Evolutionary conservation across 1,140 invertebrate genomes (phyloP).

Genomic region (Brachionus calyciflorus): DNA sequence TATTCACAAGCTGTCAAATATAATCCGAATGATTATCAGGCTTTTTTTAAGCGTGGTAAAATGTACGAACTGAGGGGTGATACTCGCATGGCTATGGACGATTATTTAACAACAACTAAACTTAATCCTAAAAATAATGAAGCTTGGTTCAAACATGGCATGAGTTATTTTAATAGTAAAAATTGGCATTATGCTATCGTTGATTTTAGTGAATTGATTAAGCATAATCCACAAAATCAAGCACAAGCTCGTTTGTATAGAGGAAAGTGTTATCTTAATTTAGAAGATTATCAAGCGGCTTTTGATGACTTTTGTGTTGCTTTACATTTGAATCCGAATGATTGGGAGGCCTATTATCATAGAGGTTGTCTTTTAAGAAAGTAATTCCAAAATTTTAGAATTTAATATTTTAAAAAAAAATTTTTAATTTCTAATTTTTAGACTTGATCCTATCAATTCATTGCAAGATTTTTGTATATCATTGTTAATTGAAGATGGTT

Average conservation of each 20-base stretch:
- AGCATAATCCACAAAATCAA: conserved; percentile 54
- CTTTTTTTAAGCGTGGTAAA: conserved; percentile 56
- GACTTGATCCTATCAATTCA: conserved; percentile 55
- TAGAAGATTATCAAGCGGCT: conserved; percentile 54
- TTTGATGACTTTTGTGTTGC: conserved; percentile 55
- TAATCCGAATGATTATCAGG: conserved; percentile 57
- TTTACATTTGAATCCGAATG: conserved; percentile 49
- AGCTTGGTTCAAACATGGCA: conserved; percentile 58
- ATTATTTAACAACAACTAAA: conserved; percentile 55
- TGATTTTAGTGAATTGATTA: conserved; percentile 57
- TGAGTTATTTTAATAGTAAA: conserved; percentile 58
- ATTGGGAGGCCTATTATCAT: conserved; percentile 49
- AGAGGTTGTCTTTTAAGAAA: conserved; percentile 49
- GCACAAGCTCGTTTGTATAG: conserved; percentile 54
- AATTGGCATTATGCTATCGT: conserved; percentile 58
- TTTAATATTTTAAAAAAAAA: background rate
- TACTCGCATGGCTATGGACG: conserved; percentile 57
- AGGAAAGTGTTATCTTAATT: conserved; percentile 53
- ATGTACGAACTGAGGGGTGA: conserved; percentile 59
- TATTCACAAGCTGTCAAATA: conserved; percentile 58
- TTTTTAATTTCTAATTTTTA: conserved; percentile 47
- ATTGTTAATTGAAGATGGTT: conserved; percentile 55
- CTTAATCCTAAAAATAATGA: conserved; percentile 56
- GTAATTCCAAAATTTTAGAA: conserved; percentile 23
- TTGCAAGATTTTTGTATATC: conserved; percentile 60